Evolutionary conservation across 2,113 vertebrate genomes (phyloP), one percentile per base, ranked within the genome.

Genomic region (Corythaixoides concolor): DNA sequence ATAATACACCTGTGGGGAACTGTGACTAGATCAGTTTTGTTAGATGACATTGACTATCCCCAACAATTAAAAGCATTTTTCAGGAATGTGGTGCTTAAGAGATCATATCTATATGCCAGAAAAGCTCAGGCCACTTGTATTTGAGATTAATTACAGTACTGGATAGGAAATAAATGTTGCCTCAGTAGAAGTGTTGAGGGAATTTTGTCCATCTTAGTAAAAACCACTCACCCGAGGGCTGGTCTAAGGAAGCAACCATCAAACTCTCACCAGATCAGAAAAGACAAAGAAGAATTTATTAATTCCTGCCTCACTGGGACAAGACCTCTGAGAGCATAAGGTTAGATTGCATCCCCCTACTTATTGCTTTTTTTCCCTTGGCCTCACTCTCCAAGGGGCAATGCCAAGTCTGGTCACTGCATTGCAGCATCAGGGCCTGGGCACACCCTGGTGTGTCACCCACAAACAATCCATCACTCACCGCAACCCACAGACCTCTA

Each of bases 401-500:
- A 6, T 22, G 26, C 37, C 74, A 32, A 43, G 63, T 24, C 69
- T 52, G 39, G 28, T 41, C 39, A 28, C 73, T 11, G 28, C n/a
- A 59, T 63, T 7, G 3, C 0, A 0, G 43, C 1, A 0, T 28
- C 37, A 24, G 32, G 32, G 22, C 18, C 28, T 12, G 4, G n/a
- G 67, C 21, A 37, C 2, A 0, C 50, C 41, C 41, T 43, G 47
- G 9, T 26, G 26, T 32, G 72, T 49, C n/a, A 58, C 53, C 20
- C 62, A 26, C 5, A 70, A 43, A 11, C 56, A 37, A 26, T 7
- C 47, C 8, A 2, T 45, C 45, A 21, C 43, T 15, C 11, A 32
- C n/a, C 0, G 0, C 62, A 55, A 72, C 62, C 47, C 1, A 1
- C 5, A 5, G 27, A 21, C 21, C 37, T 76, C 63, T 17, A 28